These are phyloP conservation scores for Onychomys leucogaster DNA, from an alignment of 2,797 vertebrate species.

Conservation along the genomic window DNA sequence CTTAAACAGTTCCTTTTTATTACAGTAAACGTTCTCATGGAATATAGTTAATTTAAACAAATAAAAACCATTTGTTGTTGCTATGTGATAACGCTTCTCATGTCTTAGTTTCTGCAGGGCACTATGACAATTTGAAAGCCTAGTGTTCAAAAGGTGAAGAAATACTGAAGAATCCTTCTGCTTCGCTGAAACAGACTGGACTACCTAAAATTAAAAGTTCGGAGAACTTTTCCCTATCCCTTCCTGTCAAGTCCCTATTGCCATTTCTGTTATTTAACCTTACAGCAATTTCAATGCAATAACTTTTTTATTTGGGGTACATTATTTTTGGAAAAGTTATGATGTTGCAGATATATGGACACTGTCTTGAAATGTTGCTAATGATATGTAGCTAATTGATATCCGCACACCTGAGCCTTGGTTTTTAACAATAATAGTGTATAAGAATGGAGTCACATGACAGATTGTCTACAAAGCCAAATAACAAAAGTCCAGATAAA, in stretches of 20 bases:
- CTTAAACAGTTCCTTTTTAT: background rate
- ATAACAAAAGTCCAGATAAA: slow-evolving; percentile 42
- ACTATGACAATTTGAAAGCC: slow-evolving; percentile 90
- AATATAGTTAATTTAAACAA: slow-evolving; percentile 33
- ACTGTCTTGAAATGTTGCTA: slow-evolving; percentile 51
- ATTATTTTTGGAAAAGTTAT: slow-evolving; percentile 71
- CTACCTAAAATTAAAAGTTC: slow-evolving; percentile 69
- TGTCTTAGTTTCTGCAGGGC: slow-evolving; percentile 92
- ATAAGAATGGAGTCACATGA: background rate
- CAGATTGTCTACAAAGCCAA: slow-evolving; percentile 48
- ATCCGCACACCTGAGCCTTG: slow-evolving; percentile 50
- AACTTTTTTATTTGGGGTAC: slow-evolving; percentile 76
- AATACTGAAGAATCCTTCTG: slow-evolving; percentile 74
- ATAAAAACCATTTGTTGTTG: slow-evolving; percentile 15
- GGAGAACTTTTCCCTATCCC: slow-evolving; percentile 64
- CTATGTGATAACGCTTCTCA: slow-evolving; percentile 28
- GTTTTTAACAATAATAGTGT: slow-evolving; percentile 24
- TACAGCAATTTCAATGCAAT: slow-evolving; percentile 69
- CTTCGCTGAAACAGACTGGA: slow-evolving; percentile 77
- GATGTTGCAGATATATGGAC: slow-evolving; percentile 40
- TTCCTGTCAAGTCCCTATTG: slow-evolving; percentile 46
- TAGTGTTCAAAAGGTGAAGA: slow-evolving; percentile 60
- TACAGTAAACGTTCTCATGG: background rate
- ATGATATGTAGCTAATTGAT: slow-evolving; percentile 49
- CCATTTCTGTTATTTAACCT: slow-evolving; percentile 63